Conservation (phyloP, 2,888 invertebrate genomes). For the Netelia inedita region DNA sequence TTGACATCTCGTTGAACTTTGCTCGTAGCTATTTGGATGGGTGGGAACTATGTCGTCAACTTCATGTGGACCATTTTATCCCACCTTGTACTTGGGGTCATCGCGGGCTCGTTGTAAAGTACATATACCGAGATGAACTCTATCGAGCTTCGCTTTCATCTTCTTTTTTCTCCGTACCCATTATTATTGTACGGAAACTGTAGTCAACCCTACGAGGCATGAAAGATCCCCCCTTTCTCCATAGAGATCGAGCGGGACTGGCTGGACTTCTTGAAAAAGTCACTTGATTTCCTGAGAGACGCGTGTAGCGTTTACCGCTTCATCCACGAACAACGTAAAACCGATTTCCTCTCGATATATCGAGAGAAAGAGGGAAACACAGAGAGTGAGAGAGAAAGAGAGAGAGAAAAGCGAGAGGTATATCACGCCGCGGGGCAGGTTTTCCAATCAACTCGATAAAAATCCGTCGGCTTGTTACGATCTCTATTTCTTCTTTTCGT, state of each 20-base stretch:
- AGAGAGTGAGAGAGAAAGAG: constrained; percentile 32
- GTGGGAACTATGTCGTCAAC: no score
- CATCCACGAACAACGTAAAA: constrained; percentile 70
- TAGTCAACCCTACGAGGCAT: constrained; percentile 12
- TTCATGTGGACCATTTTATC: no score
- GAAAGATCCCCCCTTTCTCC: constrained; percentile 33
- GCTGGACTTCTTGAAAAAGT: constrained; percentile 64
- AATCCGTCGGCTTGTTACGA: constrained; percentile 77
- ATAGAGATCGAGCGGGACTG: constrained; percentile 43
- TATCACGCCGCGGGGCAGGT: constrained; percentile 65
- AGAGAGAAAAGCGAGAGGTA: constrained; percentile 29
- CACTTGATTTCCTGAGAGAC: constrained; percentile 73
- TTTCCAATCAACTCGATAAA: constrained; percentile 81
- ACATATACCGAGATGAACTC: neutral
- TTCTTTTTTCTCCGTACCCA: constrained; percentile 14
- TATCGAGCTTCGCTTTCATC: neutral
- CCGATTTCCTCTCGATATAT: constrained; percentile 58
- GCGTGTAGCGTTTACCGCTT: constrained; percentile 50
- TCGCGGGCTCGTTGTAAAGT: no score
- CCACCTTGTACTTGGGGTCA: no score
- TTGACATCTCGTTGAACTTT: no score
- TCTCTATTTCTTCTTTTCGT: constrained; percentile 23
- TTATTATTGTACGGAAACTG: neutral
- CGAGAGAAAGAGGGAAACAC: constrained; percentile 7
- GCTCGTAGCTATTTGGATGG: no score